Percentiles rank a stretch among this genome's conserved stretches.
Evolutionary conservation across 2,888 invertebrate genomes (phyloP).

Genomic region (Pachycephus smyrnensis): DNA sequence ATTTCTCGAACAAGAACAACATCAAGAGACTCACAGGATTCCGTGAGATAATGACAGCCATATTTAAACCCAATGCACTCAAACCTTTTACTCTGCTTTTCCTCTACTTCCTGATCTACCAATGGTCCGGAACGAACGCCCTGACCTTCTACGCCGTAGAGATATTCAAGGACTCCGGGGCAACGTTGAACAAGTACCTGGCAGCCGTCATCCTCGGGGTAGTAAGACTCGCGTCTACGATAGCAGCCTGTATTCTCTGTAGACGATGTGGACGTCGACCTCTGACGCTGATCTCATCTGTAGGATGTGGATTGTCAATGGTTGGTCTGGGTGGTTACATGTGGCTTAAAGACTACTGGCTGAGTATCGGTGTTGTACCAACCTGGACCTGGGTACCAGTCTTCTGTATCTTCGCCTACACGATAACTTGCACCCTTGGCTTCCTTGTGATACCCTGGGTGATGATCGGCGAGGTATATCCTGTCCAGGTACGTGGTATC

Average conservation of each 20-base stretch:
- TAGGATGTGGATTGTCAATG: constrained; percentile 76
- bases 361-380: constrained; percentile 60
- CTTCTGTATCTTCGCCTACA: constrained; percentile 73
- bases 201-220: constrained; percentile 74
- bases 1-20: constrained; percentile 75
- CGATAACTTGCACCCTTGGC: constrained; percentile 74
- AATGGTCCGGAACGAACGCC: constrained; percentile 78
- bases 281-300: constrained; percentile 74
- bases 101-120: constrained; percentile 77
- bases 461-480: constrained; percentile 82
- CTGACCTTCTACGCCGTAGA: constrained; percentile 78
- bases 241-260: constrained; percentile 74
- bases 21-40: constrained; percentile 70
- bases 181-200: constrained; percentile 71
- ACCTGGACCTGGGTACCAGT: constrained; percentile 74
- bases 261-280: constrained; percentile 73
- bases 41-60: constrained; percentile 70
- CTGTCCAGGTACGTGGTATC: constrained; percentile 75
- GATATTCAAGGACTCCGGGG: constrained; percentile 74
- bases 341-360: constrained; percentile 71
- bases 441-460: constrained; percentile 80
- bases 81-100: constrained; percentile 75
- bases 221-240: constrained; percentile 73
- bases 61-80: constrained; percentile 73
- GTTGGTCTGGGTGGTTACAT: constrained; percentile 72